These are phyloP conservation scores for Dolichopus griseipennis DNA, from an alignment of 2,888 invertebrate species.

Conservation along the genomic window DNA sequence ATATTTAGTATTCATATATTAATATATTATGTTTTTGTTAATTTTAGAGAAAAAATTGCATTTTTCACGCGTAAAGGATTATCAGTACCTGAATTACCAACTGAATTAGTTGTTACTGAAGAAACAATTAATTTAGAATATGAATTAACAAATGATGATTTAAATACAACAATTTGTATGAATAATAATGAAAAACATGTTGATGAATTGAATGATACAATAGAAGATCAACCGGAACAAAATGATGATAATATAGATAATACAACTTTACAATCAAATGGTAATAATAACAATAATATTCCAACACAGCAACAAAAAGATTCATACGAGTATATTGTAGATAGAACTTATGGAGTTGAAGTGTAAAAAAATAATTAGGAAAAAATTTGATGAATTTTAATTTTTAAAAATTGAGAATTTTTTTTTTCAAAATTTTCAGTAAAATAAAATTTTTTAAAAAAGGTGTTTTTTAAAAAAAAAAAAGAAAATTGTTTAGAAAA, in stretches of 20 bases:
- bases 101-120: conserved; percentile 40
- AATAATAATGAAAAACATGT: conserved; percentile 33
- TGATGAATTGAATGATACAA: conserved; percentile 31
- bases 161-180: conserved; percentile 21
- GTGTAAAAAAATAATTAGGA: conserved; percentile 48
- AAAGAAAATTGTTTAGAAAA: conserved; percentile 7
- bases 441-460: too few relatives aligned
- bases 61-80: conserved; percentile 81
- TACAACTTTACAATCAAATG: conserved; percentile 40
- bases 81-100: conserved; percentile 65
- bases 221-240: conserved; percentile 23
- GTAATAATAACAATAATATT: conserved; percentile 41
- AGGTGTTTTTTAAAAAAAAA: neutral
- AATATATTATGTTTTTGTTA: conserved; percentile 16
- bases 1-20: neutral
- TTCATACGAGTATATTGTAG: conserved; percentile 73
- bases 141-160: conserved; percentile 14
- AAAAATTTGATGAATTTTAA: neutral
- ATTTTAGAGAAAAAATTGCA: conserved; percentile 87
- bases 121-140: conserved; percentile 13
- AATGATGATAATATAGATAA: conserved; percentile 26
- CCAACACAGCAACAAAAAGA: conserved; percentile 33
- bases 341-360: conserved; percentile 75
- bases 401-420: neutral
- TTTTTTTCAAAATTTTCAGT: too few relatives aligned